Conservation (phyloP, 2,113 vertebrate genomes). For the Addax nasomaculatus region DNA sequence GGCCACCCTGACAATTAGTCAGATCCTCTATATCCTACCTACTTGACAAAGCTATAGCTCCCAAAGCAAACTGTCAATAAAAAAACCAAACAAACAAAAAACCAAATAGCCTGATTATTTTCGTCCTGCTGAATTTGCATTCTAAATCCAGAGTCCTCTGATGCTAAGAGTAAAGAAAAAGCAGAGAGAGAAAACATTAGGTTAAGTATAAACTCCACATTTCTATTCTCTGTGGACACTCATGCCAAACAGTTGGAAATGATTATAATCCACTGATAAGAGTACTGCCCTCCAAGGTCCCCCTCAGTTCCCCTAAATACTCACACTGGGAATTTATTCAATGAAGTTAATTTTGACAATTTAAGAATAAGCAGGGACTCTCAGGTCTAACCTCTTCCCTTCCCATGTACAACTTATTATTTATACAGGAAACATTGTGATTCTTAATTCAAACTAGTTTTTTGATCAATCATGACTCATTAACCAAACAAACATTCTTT, state of each 20-base stretch:
- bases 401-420: neutral
- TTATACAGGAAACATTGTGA: neutral
- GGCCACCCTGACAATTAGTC: neutral
- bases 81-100: neutral
- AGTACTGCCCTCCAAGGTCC: neutral
- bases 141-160: neutral
- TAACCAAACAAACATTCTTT: neutral
- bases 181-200: neutral
- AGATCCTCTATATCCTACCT: neutral
- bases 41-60: neutral
- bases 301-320: neutral
- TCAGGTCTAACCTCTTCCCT: neutral
- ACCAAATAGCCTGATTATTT: neutral
- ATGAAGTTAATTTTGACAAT: neutral
- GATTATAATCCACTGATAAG: neutral
- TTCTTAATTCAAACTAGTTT: slow-evolving; percentile 21
- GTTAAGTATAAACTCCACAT: neutral
- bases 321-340: neutral
- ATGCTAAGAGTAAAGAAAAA: neutral
- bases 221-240: neutral
- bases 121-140: neutral
- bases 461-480: neutral
- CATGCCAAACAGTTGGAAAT: neutral
- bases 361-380: neutral
- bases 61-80: neutral